Base-by-base conservation (phyloP, 2,888 invertebrate species). In the Ligdia adustata region DNA sequence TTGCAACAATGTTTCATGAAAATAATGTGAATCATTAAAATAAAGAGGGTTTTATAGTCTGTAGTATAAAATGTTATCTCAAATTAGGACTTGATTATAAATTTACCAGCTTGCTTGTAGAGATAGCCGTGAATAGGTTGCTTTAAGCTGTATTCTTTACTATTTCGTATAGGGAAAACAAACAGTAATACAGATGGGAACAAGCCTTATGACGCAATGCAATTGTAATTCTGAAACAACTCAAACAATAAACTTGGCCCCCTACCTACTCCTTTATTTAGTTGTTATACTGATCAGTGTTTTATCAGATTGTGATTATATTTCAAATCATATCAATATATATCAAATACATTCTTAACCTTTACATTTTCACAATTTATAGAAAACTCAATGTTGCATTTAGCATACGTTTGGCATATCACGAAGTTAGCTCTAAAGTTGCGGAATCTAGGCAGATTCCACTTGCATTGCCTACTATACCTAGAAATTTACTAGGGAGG, bases 391-490 rank as follows among this genome's bases (percentile, higher is more conserved):
- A 24, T 27, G 22, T 42, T 31, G 20, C 42, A 33, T 42, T 44
- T 44, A 29, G 46, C 39, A 43, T 48, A 48, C 49, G 50, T 9
- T 33, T 60, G 62, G 56, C 62, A 52, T 63, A 57, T 63, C 62
- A 63, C 62, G 62, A 51, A 41, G 12, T 39, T 31, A 28, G 31
- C 31, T 45, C 40, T 35, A 32, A 34, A 24, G 22, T 60, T 53
- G 47, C 52, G 40, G 52, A 57, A 56, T 49, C 33, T 38, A 43
- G 37, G 52, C 46, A 55, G 56, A 60, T 57, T 31, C n/a, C 54
- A 35, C 50, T 49, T 47, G 42, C 51, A 50, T 46, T 42, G 33
- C 33, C 24, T 49, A 38, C 38, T 18, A 28, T 37, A 37, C 27
- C 27, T 27, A 24, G 14, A 28, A 12, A 33, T 6, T 24, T 4